phyloP scores from a whole-genome alignment of 1,140 invertebrate species.

The Drosophila lini region DNA sequence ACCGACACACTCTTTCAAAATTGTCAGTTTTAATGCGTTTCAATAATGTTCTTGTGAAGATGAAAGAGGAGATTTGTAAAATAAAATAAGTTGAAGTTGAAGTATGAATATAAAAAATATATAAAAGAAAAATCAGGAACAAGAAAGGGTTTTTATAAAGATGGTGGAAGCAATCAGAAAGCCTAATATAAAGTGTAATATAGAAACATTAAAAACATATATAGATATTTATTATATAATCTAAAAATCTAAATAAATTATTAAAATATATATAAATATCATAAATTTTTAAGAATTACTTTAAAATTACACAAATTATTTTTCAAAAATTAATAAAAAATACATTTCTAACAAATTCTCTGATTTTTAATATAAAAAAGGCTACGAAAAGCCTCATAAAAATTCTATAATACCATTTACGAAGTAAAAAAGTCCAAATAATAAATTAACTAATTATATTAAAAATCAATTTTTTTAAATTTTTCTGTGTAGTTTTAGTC shows the following conservation, averaged over 20 bases:
- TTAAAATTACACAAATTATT: too few relatives aligned
- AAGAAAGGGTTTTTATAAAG: neutral
- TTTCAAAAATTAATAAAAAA: too few relatives aligned
- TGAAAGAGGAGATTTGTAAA: conserved; percentile 5
- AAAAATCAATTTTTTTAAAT: neutral
- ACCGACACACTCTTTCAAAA: conserved; percentile 15
- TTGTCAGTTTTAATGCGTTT: conserved; percentile 49
- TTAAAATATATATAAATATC: too few relatives aligned
- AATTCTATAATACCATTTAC: neutral
- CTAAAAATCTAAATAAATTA: too few relatives aligned
- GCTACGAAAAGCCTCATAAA: too few relatives aligned
- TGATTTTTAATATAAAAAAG: too few relatives aligned
- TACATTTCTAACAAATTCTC: too few relatives aligned
- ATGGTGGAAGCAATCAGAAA: neutral
- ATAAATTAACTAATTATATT: neutral
- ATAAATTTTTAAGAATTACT: too few relatives aligned
- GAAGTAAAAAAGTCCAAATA: neutral
- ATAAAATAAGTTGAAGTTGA: neutral
- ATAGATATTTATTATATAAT: neutral
- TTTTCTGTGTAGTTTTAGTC: conserved; percentile 3
- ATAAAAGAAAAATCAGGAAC: neutral
- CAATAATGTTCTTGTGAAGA: conserved; percentile 20
- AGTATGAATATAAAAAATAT: neutral
- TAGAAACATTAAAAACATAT: neutral
- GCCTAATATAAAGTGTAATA: neutral